phyloP scores from a whole-genome alignment of 2,113 vertebrate species.

The Oncorhynchus masou region DNA sequence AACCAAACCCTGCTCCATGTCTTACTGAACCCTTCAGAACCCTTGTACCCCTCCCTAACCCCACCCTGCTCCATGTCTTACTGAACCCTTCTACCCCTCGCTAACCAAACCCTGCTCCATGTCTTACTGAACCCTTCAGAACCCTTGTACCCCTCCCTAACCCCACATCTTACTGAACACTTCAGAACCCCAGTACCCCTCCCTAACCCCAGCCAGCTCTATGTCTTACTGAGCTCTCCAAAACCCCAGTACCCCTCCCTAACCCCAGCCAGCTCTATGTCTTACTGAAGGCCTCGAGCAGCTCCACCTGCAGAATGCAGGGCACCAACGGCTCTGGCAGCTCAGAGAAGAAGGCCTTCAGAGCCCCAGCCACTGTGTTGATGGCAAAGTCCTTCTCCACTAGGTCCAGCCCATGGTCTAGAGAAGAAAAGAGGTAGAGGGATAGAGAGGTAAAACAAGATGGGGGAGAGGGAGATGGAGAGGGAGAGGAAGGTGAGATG shows the following conservation, averaged over 20 bases:
- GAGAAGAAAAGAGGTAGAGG: background rate
- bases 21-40: no score
- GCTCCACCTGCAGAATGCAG: conserved; percentile 86
- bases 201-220: conserved; percentile 41
- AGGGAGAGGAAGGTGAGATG: background rate
- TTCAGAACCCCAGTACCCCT: background rate
- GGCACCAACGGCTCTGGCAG: conserved; percentile 92
- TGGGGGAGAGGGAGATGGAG: conserved; percentile 11
- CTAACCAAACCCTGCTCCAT: no score
- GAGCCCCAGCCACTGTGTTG: conserved; percentile 91
- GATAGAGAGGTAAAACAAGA: background rate
- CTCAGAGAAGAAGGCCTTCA: conserved; percentile 97
- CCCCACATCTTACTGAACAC: conserved; percentile 79
- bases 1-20: no score
- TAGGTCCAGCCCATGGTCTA: conserved; percentile 90
- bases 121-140: background rate
- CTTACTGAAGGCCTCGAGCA: conserved; percentile 89
- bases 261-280: conserved; percentile 53
- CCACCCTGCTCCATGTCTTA: no score
- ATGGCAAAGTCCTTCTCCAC: conserved; percentile 95
- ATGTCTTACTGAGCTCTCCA: conserved; percentile 75
- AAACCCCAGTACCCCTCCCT: background rate
- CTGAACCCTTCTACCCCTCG: fast-evolving
- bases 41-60: no score
- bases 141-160: conserved; percentile 2